Conservation (phyloP, 2,113 vertebrate genomes). For the Psophia crepitans region DNA sequence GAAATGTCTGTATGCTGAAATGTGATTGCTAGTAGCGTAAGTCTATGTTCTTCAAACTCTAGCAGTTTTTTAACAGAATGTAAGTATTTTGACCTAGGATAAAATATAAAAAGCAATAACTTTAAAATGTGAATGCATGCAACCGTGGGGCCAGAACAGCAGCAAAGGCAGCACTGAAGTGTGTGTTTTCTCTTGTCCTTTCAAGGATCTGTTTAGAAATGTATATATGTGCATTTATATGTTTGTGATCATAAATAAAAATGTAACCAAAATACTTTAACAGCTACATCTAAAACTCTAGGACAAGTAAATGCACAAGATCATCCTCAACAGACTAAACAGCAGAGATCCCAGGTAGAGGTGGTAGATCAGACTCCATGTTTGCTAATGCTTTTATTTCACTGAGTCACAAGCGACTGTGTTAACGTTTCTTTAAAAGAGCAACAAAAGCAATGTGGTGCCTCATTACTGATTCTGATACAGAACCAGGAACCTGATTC, state of each 20-base stretch:
- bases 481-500: neutral
- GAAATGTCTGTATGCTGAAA: neutral
- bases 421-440: neutral
- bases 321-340: neutral
- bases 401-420: neutral
- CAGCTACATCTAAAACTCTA: neutral
- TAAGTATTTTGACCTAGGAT: neutral
- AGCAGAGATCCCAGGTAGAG: neutral
- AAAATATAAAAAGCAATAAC: neutral
- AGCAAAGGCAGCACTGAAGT: neutral
- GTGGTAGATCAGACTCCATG: neutral
- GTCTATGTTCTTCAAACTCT: neutral
- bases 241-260: neutral
- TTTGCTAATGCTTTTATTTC: neutral
- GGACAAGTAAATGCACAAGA: neutral
- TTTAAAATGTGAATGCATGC: neutral
- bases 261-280: neutral
- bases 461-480: neutral
- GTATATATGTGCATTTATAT: neutral
- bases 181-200: neutral
- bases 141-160: neutral
- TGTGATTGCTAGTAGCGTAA: neutral
- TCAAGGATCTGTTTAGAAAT: neutral
- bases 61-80: neutral
- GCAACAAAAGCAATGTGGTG: neutral